These are phyloP conservation scores for Gandaritis pyraliata DNA, from an alignment of 2,888 invertebrate species.

Conservation along the genomic window DNA sequence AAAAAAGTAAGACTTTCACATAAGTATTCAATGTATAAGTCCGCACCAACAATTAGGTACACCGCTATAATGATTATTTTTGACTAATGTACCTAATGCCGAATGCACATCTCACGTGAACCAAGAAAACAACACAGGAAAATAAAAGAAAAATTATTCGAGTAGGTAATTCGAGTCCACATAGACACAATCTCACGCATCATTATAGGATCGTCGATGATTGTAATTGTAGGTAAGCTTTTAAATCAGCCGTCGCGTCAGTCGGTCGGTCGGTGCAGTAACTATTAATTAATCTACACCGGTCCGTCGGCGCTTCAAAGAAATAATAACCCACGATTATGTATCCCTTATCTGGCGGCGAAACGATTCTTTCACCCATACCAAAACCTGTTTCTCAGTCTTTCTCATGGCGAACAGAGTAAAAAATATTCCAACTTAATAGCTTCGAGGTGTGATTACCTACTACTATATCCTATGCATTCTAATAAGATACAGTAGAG, in stretches of 20 bases:
- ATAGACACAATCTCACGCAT: conserved; percentile 45
- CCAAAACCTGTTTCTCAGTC: conserved; percentile 71
- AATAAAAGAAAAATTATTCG: conserved; percentile 7
- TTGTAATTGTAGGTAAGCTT: too few relatives aligned
- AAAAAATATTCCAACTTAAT: conserved; percentile 75
- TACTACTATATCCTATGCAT: conserved; percentile 63
- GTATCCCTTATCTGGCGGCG: conserved; percentile 67
- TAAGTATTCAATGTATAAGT: too few relatives aligned
- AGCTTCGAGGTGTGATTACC: conserved; percentile 76
- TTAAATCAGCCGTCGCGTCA: conserved; percentile 17
- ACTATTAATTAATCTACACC: conserved; percentile 38
- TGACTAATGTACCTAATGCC: too few relatives aligned
- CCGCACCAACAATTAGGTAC: too few relatives aligned
- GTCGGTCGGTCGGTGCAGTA: conserved; percentile 10
- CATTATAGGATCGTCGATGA: too few relatives aligned
- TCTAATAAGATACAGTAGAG: conserved; percentile 40
- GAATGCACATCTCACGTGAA: too few relatives aligned
- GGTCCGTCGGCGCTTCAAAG: conserved; percentile 74
- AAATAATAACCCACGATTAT: conserved; percentile 77
- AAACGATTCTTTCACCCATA: conserved; percentile 67
- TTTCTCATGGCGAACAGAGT: conserved; percentile 66
- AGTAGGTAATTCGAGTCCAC: conserved; percentile 33
- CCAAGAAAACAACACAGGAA: conserved; percentile 9
- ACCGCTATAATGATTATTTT: too few relatives aligned
- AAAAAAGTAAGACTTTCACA: too few relatives aligned